Percentiles rank a stretch among this genome's conserved stretches.
Evolutionary conservation across 2,113 vertebrate species (phyloP).

Genomic region (Amphiprion percula): DNA sequence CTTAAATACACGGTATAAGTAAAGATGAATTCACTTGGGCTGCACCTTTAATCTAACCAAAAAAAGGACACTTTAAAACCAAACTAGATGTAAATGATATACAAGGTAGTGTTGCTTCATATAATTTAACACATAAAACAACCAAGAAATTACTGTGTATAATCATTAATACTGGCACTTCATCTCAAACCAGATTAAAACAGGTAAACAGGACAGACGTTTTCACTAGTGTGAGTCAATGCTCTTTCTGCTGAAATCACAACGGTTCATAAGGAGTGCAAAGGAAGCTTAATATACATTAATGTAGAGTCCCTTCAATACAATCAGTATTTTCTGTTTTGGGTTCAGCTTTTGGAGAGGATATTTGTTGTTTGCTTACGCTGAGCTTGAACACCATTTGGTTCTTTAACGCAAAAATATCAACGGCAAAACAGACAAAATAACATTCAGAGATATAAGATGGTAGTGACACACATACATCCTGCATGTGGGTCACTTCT

Average conservation of each 20-base stretch:
- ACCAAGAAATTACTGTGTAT: background rate
- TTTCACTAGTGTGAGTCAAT: constrained; percentile 30
- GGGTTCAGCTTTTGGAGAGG: constrained; percentile 42
- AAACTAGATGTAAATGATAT: background rate
- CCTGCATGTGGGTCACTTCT: background rate
- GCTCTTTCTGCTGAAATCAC: background rate
- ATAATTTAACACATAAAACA: constrained; percentile 46
- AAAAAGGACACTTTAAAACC: background rate
- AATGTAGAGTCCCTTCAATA: constrained; percentile 40
- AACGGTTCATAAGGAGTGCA: constrained; percentile 39
- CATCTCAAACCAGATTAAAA: constrained; percentile 37
- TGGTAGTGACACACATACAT: constrained; percentile 18
- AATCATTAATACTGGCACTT: constrained; percentile 44
- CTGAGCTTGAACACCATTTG: constrained; percentile 10
- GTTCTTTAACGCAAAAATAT: constrained; percentile 50
- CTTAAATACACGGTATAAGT: too few species aligned
- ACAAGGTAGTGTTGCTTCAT: constrained; percentile 44
- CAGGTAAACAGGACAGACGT: constrained; percentile 7
- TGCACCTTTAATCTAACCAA: too few species aligned
- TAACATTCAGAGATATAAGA: constrained; percentile 19
- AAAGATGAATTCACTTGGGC: too few species aligned
- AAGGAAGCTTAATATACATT: constrained; percentile 37
- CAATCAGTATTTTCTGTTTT: constrained; percentile 28
- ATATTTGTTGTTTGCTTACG: background rate
- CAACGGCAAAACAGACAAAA: constrained; percentile 3